Evolutionary conservation across 2,888 invertebrate genomes (phyloP).

Genomic region (Rhabditophanes sp.): DNA sequence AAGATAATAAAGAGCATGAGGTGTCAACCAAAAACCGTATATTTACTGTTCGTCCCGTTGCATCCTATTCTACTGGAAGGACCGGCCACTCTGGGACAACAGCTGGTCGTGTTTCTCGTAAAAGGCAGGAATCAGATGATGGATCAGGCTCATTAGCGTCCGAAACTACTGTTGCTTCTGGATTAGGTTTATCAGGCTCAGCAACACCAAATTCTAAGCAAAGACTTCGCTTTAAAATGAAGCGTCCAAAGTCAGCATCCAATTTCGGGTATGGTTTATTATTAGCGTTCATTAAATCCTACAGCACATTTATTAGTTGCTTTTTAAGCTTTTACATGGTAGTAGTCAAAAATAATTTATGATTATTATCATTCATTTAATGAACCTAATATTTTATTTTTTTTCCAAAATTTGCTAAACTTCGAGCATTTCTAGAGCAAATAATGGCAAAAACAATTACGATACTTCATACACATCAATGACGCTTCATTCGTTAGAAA

Average conservation of each 20-base stretch:
- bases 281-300: no score
- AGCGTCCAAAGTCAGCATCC: constrained; percentile 33
- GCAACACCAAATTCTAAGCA: constrained; percentile 6
- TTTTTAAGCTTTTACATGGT: no score
- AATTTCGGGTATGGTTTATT: constrained; percentile 16
- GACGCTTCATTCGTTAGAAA: constrained; percentile 32
- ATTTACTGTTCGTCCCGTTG: no score
- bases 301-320: no score
- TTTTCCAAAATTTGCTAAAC: constrained; percentile 4
- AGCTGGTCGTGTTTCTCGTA: no score
- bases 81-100: no score
- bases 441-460: constrained; percentile 9
- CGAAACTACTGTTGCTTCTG: constrained; percentile 32
- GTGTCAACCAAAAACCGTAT: no score
- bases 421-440: neutral
- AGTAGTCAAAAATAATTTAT: no score
- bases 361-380: no score
- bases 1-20: no score
- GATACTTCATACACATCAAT: constrained; percentile 34
- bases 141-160: constrained; percentile 26
- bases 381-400: neutral
- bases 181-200: constrained; percentile 23
- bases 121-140: constrained; percentile 38
- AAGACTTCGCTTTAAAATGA: constrained; percentile 15
- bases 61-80: no score